phyloP scores from a whole-genome alignment of 2,797 vertebrate species.

The Acrossocheilus fasciatus region DNA sequence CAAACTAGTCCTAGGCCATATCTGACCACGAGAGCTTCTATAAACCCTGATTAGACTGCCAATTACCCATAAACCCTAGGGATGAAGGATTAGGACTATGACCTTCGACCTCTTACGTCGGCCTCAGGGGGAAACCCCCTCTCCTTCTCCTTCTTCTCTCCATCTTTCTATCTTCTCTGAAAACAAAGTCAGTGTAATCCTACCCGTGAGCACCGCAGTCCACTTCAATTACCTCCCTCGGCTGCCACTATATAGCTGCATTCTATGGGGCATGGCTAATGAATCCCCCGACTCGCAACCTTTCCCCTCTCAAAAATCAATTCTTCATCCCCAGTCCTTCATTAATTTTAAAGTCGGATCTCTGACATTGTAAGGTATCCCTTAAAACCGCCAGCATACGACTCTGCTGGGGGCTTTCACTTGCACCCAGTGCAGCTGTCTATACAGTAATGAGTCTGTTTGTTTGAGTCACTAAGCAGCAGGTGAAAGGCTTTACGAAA shows the following conservation, averaged over 20 bases:
- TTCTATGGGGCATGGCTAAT: conserved; percentile 62
- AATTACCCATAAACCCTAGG: conserved; percentile 80
- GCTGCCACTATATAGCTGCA: conserved; percentile 50
- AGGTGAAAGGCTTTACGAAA: conserved; percentile 50
- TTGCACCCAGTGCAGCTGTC: conserved; percentile 46
- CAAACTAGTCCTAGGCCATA: conserved; percentile 6
- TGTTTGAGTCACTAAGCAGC: conserved; percentile 54
- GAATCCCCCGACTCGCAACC: conserved; percentile 63
- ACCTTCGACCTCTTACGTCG: conserved; percentile 75
- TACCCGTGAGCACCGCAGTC: conserved; percentile 69
- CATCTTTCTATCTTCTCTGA: conserved; percentile 57
- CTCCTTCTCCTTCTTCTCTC: conserved; percentile 30
- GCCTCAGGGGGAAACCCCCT: conserved; percentile 55
- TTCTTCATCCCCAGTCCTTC: conserved; percentile 61
- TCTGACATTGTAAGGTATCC: conserved; percentile 56
- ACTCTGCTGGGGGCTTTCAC: conserved; percentile 34
- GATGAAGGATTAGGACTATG: conserved; percentile 79
- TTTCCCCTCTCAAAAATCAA: conserved; percentile 65
- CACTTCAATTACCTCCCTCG: conserved; percentile 75
- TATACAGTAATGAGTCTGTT: conserved; percentile 57
- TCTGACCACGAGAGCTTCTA: conserved; percentile 62
- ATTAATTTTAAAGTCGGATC: conserved; percentile 64
- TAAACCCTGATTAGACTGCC: conserved; percentile 80
- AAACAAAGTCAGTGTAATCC: conserved; percentile 81
- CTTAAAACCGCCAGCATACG: conserved; percentile 46